These are phyloP conservation scores for Hirudo medicinalis DNA, from an alignment of 1,140 invertebrate species.

Conservation along the genomic window DNA sequence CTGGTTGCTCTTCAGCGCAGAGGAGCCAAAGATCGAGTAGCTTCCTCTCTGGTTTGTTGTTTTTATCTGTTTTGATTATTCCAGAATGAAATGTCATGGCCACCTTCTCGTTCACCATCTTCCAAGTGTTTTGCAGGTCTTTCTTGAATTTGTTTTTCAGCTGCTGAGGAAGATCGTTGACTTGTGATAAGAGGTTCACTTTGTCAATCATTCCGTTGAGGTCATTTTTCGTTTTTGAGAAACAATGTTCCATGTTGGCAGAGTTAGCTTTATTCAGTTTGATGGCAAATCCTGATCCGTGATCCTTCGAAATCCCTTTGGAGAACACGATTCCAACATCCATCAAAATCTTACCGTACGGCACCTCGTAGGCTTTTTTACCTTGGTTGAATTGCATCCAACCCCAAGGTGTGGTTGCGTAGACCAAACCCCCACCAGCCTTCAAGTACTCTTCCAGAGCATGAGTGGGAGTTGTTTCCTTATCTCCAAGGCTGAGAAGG, in stretches of 20 bases:
- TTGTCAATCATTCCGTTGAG: not conserved
- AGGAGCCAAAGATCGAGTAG: slow-evolving; percentile 8
- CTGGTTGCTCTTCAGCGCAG: not conserved
- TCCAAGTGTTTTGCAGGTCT: not conserved
- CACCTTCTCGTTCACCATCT: not conserved
- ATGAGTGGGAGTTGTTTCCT: not conserved
- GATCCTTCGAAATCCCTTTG: not conserved
- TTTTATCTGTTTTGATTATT: not conserved
- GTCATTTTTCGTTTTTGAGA: not conserved
- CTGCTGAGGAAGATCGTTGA: not conserved
- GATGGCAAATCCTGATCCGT: not conserved
- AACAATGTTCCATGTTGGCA: not conserved
- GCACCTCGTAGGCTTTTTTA: slow-evolving; percentile 15
- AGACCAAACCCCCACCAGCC: slow-evolving; percentile 17
- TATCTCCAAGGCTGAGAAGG: not conserved
- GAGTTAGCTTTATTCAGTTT: not conserved
- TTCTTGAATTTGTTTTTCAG: not conserved
- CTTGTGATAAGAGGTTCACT: not conserved
- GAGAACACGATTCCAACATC: slow-evolving; percentile 16
- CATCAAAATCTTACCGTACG: slow-evolving; percentile 8
- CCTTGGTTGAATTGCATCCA: slow-evolving; percentile 18
- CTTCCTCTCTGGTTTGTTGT: not conserved
- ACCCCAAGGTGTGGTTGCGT: slow-evolving; percentile 20
- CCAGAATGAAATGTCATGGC: no score
- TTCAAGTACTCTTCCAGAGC: not conserved